Evolutionary conservation across 1,140 invertebrate genomes (phyloP).

Genomic region (Drosophila insularis): DNA sequence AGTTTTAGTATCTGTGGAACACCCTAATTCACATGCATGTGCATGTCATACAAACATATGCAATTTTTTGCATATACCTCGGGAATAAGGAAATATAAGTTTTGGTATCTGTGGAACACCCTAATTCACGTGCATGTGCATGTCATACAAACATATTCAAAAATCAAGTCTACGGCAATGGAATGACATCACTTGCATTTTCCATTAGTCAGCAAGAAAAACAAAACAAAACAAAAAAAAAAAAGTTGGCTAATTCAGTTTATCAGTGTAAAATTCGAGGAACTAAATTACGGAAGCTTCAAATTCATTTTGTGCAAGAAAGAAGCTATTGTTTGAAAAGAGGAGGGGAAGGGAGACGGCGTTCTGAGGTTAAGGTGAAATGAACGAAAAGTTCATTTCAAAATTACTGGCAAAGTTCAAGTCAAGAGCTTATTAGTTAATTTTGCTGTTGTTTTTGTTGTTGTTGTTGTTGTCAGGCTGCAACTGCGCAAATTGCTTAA

Average conservation of each 20-base stretch:
- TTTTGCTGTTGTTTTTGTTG: slow-evolving; percentile 11
- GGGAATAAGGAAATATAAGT: too few species aligned
- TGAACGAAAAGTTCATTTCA: slow-evolving; percentile 45
- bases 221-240: slow-evolving; percentile 11
- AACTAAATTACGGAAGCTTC: slow-evolving; percentile 16
- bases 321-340: slow-evolving; percentile 5
- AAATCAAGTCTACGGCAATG: slow-evolving; percentile 17
- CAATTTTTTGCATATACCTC: too few species aligned
- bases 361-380: slow-evolving; percentile 31
- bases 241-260: slow-evolving; percentile 41
- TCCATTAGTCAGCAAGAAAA: slow-evolving; percentile 51
- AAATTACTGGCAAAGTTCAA: slow-evolving; percentile 60
- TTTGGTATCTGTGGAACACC: too few species aligned
- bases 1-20: too few species aligned
- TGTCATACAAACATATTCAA: neutral
- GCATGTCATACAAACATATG: neutral
- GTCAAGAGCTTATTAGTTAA: slow-evolving; percentile 34
- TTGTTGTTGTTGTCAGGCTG: slow-evolving; percentile 46
- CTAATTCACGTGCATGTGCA: neutral
- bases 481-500: slow-evolving; percentile 75
- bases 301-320: slow-evolving; percentile 6
- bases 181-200: slow-evolving; percentile 58
- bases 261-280: slow-evolving; percentile 35
- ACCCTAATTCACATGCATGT: neutral
- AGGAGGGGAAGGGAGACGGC: neutral